Conservation (phyloP, 2,113 vertebrate species). For the Chauna torquata region DNA sequence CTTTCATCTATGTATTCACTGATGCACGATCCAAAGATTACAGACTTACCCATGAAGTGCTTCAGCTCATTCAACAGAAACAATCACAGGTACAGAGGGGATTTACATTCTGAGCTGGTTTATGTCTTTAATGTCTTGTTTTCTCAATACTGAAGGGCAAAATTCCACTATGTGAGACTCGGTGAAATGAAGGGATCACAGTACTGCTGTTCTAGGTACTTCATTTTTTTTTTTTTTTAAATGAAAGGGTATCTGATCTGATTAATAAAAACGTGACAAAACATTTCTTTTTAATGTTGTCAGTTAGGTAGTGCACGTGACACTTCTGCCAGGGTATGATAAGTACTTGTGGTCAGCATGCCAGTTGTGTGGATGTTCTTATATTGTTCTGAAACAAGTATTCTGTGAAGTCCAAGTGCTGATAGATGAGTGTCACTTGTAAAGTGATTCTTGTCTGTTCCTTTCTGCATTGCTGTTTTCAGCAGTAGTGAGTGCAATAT, state of each 20-base stretch:
- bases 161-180: background rate
- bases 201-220: background rate
- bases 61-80: conserved; percentile 98
- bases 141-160: background rate
- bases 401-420: background rate
- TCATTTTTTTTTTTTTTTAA: background rate
- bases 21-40: conserved; percentile 98
- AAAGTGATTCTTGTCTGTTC: background rate
- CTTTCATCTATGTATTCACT: conserved; percentile 97
- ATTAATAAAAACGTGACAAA: background rate
- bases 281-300: background rate
- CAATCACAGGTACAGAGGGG: conserved; percentile 88
- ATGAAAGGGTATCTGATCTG: background rate
- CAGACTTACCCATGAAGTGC: conserved; percentile 89
- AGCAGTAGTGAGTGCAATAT: background rate
- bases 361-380: background rate
- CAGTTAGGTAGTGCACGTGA: background rate
- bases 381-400: background rate
- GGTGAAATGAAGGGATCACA: background rate
- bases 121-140: background rate
- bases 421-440: background rate
- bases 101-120: background rate
- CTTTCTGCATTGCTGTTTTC: background rate
- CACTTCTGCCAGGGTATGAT: background rate
- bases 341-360: background rate